Conservation (phyloP, 2,113 vertebrate species). For the Petromus typicus region DNA sequence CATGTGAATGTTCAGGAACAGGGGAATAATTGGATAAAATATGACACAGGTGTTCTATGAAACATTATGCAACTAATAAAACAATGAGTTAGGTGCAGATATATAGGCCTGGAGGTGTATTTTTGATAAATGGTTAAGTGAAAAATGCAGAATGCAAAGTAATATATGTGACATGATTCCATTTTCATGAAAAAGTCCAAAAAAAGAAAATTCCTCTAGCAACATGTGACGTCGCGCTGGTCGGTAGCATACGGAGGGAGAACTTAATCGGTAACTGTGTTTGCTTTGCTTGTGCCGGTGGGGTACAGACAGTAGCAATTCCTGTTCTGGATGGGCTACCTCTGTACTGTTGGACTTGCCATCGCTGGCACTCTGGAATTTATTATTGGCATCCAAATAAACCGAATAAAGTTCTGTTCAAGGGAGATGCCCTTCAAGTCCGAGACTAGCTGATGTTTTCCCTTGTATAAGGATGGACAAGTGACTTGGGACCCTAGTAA, state of each 20-base stretch:
- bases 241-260: not conserved
- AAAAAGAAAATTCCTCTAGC: not conserved
- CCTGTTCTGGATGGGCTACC: not conserved
- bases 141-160: constrained; percentile 26
- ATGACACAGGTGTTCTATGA: constrained; percentile 61
- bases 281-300: not conserved
- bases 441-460: not conserved
- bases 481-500: not conserved
- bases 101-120: constrained; percentile 56
- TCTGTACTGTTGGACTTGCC: not conserved
- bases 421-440: not conserved
- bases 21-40: constrained; percentile 72
- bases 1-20: constrained; percentile 51
- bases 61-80: constrained; percentile 68
- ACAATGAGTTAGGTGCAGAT: constrained; percentile 56
- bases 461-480: not conserved
- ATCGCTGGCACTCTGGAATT: not conserved
- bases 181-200: constrained; percentile 40
- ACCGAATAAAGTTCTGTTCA: not conserved
- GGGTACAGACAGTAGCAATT: not conserved
- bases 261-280: not conserved
- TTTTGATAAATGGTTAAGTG: constrained; percentile 61
- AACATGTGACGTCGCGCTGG: not conserved
- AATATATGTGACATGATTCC: constrained; percentile 22
- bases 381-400: not conserved